A percentile compares a stretch with the other conserved stretches of the same genome.
These are phyloP conservation scores for Cettia cetti DNA, from an alignment of 2,113 vertebrate species.

Conservation along the genomic window DNA sequence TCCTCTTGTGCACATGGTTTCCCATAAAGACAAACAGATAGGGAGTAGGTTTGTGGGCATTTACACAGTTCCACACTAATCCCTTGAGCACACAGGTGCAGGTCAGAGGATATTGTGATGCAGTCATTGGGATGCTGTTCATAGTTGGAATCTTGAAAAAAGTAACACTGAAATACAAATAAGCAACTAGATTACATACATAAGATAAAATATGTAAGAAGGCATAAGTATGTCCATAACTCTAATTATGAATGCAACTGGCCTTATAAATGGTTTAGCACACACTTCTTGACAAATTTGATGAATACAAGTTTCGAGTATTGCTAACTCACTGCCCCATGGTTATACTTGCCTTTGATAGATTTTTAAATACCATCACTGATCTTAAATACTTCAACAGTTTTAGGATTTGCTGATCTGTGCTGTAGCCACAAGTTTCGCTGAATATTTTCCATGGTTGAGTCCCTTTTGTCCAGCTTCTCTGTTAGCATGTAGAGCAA, in stretches of 20 bases:
- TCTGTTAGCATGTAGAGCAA: background rate
- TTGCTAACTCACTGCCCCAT: background rate
- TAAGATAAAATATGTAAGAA: background rate
- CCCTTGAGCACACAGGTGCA: background rate
- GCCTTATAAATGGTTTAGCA: background rate
- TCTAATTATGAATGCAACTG: background rate
- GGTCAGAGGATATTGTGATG: background rate
- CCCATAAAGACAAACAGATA: background rate
- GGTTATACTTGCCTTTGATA: background rate
- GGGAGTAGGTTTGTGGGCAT: background rate
- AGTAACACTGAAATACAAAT: background rate
- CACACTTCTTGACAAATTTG: background rate
- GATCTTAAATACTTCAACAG: background rate
- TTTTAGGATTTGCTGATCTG: background rate
- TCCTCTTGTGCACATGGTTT: background rate
- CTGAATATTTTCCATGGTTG: background rate
- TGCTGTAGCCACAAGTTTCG: background rate
- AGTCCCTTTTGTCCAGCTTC: background rate
- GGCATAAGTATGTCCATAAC: background rate
- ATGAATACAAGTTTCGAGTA: background rate
- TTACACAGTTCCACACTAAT: background rate
- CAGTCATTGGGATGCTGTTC: background rate
- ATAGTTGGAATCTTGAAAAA: background rate
- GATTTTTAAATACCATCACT: background rate
- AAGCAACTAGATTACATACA: background rate